Evolutionary conservation across 2,888 invertebrate species (phyloP).

Genomic region (Bombylius discolor): DNA sequence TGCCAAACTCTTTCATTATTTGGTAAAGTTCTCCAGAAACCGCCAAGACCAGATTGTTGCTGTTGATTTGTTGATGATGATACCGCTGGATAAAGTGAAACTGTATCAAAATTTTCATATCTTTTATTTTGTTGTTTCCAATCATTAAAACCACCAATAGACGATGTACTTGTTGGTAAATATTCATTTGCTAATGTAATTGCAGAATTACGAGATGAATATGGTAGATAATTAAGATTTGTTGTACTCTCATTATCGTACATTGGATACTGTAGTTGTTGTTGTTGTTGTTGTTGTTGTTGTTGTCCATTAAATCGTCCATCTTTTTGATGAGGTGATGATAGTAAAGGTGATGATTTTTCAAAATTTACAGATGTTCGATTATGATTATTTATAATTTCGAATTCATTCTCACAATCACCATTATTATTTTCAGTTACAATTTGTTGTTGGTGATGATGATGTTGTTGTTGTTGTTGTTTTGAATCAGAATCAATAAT

Average conservation of each 20-base stretch:
- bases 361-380: not conserved
- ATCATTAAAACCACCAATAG: not conserved
- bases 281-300: not conserved
- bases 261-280: too few relatives aligned
- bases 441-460: not conserved
- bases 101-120: not conserved
- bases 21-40: slow-evolving; percentile 16
- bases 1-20: slow-evolving; percentile 16
- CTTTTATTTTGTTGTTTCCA: not conserved
- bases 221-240: not conserved
- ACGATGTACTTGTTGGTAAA: not conserved
- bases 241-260: not conserved
- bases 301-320: not conserved
- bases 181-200: not conserved
- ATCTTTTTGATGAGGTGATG: not conserved
- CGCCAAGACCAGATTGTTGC: slow-evolving; percentile 15
- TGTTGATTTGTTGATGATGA: not conserved
- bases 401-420: not conserved
- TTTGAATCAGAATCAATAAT: not conserved
- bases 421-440: not conserved
- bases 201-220: not conserved
- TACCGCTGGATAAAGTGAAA: not conserved
- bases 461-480: not conserved
- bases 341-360: not conserved
- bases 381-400: not conserved